A percentile compares a stretch with the other conserved stretches of the same genome.
These are phyloP conservation scores for Tauraco erythrolophus DNA, from an alignment of 2,113 vertebrate species.

Conservation along the genomic window DNA sequence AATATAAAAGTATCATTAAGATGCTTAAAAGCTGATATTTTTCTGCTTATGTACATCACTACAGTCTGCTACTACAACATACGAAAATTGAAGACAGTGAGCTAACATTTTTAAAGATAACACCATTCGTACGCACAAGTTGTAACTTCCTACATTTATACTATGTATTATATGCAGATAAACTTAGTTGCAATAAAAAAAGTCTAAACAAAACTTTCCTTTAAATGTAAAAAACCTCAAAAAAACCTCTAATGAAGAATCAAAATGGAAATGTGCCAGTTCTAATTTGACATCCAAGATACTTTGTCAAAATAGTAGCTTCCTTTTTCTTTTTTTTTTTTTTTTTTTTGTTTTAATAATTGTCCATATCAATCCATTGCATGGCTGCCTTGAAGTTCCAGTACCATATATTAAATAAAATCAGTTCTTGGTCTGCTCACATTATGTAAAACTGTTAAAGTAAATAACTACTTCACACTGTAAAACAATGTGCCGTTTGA, in stretches of 20 bases:
- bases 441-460: constrained; percentile 73
- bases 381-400: constrained; percentile 65
- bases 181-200: constrained; percentile 35
- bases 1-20: constrained; percentile 75
- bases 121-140: constrained; percentile 2
- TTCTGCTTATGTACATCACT: constrained; percentile 73
- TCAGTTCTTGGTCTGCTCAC: constrained; percentile 74
- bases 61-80: constrained; percentile 30
- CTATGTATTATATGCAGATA: background rate
- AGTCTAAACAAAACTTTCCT: constrained; percentile 36
- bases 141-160: constrained; percentile 48
- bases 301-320: constrained; percentile 11
- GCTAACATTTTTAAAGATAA: constrained; percentile 43
- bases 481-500: constrained; percentile 43
- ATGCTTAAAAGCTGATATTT: constrained; percentile 38
- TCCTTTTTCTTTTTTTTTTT: background rate
- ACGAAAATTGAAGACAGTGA: constrained; percentile 50
- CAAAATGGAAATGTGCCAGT: constrained; percentile 27
- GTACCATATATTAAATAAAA: constrained; percentile 68
- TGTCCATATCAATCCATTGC: constrained; percentile 36
- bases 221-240: background rate
- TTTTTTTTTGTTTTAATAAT: background rate
- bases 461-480: constrained; percentile 52
- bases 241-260: background rate
- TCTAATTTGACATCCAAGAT: background rate